Evolutionary conservation across 1,140 invertebrate species (phyloP).

Genomic region (Meloidogyne chitwoodi): DNA sequence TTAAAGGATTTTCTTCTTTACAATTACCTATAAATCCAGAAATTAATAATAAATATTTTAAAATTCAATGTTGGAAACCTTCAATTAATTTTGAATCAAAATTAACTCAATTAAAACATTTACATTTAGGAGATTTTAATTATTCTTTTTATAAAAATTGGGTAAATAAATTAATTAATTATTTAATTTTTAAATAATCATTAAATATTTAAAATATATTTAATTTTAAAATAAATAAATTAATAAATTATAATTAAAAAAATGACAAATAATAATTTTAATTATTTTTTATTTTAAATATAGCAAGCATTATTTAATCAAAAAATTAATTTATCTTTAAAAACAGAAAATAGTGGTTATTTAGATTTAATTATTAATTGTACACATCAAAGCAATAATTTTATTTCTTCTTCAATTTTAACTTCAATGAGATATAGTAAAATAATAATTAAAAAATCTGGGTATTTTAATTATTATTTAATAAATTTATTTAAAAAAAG

Average conservation of each 20-base stretch:
- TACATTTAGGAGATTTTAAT: neutral
- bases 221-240: no score
- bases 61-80: neutral
- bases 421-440: slow-evolving; percentile 9
- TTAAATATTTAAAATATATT: no score
- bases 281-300: neutral
- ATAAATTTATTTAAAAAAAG: neutral
- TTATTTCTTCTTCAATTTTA: neutral
- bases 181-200: neutral
- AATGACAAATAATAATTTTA: no score
- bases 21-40: neutral
- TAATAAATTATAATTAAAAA: no score
- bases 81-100: neutral
- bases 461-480: neutral
- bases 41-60: neutral
- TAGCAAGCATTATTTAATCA: neutral
- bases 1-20: neutral
- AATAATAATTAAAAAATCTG: slow-evolving; percentile 6
- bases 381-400: slow-evolving; percentile 1
- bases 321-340: neutral
- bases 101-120: neutral
- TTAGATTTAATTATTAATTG: neutral
- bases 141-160: neutral
- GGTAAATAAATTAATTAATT: neutral
- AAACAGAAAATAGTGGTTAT: neutral